Evolutionary conservation across 2,113 vertebrate genomes (phyloP), one percentile per base, ranked within the genome.

Genomic region (Macrotus californicus): DNA sequence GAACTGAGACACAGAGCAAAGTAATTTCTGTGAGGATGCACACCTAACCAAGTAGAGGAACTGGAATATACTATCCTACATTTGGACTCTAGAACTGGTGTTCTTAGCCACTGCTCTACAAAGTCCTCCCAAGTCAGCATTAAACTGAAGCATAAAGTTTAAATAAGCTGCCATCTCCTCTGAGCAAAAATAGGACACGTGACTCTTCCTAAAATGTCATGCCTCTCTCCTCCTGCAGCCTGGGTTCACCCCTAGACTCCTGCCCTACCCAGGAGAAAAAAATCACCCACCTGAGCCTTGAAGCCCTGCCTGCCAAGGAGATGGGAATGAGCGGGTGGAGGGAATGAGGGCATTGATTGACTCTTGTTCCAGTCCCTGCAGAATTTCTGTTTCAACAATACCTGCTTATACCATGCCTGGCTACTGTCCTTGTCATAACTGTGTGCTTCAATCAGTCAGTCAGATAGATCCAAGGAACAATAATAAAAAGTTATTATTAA

Each of bases 401-500:
- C 79, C 39, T 48, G 61, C 76, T 87, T 72, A 66, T 50, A 59
- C 19, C 4, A 80, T 1, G 7, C 46, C 56, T 79, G 56, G 61
- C 31, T 80, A 50, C 61, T 83, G 83, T 81, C 77, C 85, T 92
- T 69, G 69, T 76, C 77, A 11, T 81, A 79, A 95, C 9, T 76
- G 14, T 54, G 22, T 52, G 82, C n/a, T 26, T 41, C 34, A 83
- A 22, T 36, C 64, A 66, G 26, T 61, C 82, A 88, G 41, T 7
- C 54, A 67, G 41, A 67, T 8, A 29, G 29, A 59, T n/a, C 59
- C 34, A 41, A 92, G 56, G 36, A 82, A 39, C 82, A 86, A 85
- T 92, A 93, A 87, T 81, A 76, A 87, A 89, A 95, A 67, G 34
- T 31, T 56, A 52, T 93, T 96, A 82, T 95, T 86, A 93, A 93